A percentile compares a stretch with the other conserved stretches of the same genome.
phyloP scores from a whole-genome alignment of 2,113 vertebrate species.

The Bos javanicus region DNA sequence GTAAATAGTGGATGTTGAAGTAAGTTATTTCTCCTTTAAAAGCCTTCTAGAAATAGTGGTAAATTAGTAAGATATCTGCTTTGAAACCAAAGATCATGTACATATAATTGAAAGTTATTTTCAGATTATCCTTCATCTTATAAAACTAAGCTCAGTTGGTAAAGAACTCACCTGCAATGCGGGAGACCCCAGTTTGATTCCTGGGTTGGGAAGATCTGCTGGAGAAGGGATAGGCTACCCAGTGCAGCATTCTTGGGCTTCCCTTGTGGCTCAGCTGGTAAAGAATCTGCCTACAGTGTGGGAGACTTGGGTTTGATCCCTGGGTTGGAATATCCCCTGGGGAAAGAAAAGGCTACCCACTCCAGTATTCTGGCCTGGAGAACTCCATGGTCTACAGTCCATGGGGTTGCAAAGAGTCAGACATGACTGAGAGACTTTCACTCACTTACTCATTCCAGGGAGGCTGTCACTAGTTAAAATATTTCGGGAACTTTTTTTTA shows the following conservation, averaged over 20 bases:
- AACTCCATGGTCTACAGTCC: background rate
- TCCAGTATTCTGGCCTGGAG: background rate
- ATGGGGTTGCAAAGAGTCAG: background rate
- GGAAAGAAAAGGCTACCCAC: background rate
- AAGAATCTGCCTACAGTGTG: background rate
- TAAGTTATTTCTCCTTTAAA: constrained; percentile 23
- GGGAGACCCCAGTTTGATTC: background rate
- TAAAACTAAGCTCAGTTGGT: background rate
- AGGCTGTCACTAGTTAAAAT: background rate
- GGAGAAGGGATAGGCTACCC: background rate
- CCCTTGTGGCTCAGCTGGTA: background rate
- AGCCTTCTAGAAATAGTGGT: background rate
- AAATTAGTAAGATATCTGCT: background rate
- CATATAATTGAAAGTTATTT: background rate
- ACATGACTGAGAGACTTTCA: background rate
- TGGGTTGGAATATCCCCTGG: background rate
- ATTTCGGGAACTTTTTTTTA: background rate
- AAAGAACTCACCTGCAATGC: background rate
- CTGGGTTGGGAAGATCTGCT: background rate
- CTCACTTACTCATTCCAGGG: background rate
- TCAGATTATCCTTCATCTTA: background rate
- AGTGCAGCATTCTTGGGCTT: background rate
- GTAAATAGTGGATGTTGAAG: background rate
- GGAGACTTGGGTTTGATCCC: background rate
- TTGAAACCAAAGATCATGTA: background rate